Percentiles rank a stretch among this genome's conserved stretches.
These are phyloP conservation scores for Malacosoma neustria DNA, from an alignment of 2,888 invertebrate genomes.

Conservation along the genomic window DNA sequence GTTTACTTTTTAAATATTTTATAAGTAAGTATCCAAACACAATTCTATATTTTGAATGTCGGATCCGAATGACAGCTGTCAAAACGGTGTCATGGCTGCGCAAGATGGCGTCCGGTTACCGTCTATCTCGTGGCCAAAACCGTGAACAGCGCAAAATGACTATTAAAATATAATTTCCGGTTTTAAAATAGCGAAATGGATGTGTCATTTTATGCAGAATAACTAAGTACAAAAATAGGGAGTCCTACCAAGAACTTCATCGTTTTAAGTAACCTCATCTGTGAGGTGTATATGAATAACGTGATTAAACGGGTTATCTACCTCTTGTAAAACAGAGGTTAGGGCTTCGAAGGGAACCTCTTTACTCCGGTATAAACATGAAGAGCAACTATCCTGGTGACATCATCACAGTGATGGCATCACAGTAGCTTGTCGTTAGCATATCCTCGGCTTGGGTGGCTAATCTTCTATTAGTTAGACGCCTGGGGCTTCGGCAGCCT, in stretches of 20 bases:
- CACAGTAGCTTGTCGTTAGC: too few species aligned
- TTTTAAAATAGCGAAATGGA: conserved; percentile 38
- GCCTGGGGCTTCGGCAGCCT: too few species aligned
- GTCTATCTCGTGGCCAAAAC: conserved; percentile 45
- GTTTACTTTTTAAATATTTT: neutral
- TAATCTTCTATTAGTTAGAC: too few species aligned
- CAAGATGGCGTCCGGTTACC: conserved; percentile 70
- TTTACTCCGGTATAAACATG: too few species aligned
- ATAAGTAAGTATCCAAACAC: conserved; percentile 11
- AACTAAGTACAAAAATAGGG: neutral
- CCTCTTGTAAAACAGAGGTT: too few species aligned
- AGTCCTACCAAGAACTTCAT: neutral
- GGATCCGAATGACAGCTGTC: conserved; percentile 67
- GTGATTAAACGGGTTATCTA: too few species aligned
- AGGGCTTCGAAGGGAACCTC: too few species aligned
- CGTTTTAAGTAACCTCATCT: neutral
- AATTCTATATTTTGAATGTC: conserved; percentile 58
- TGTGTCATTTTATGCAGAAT: neutral
- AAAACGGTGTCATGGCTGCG: conserved; percentile 60
- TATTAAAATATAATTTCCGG: conserved; percentile 60
- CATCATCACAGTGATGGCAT: too few species aligned
- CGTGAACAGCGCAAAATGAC: conserved; percentile 55
- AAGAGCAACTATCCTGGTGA: too few species aligned
- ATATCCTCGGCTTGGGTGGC: too few species aligned
- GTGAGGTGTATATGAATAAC: too few species aligned